phyloP scores from a whole-genome alignment of 2,797 vertebrate genomes.

The Synaphobranchus kaupii region DNA sequence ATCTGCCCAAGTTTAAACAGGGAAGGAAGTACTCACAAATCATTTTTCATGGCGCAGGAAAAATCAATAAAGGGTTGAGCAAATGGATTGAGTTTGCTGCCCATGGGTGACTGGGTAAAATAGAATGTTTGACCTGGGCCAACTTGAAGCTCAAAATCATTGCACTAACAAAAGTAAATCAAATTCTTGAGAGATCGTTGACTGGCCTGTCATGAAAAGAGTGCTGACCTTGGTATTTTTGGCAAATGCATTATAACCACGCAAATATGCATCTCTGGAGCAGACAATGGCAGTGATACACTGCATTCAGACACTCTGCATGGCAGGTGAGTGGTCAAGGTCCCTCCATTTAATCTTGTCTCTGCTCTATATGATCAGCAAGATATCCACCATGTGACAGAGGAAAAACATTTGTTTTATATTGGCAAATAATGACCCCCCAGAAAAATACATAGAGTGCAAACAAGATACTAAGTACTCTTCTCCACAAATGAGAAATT shows the following conservation, averaged over 20 bases:
- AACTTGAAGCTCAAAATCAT: conserved; percentile 36
- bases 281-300: conserved; percentile 16
- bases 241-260: conserved; percentile 35
- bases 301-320: conserved; percentile 8
- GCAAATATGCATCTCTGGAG: conserved; percentile 30
- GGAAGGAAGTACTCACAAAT: conserved; percentile 60
- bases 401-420: conserved; percentile 3
- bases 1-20: conserved; percentile 63
- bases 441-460: neutral
- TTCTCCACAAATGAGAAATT: neutral
- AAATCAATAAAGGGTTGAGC: conserved; percentile 59
- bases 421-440: neutral
- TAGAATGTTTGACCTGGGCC: conserved; percentile 28
- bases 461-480: too few species aligned
- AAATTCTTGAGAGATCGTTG: conserved; percentile 21
- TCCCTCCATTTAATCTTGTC: conserved; percentile 26
- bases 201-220: conserved; percentile 24
- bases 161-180: conserved; percentile 29
- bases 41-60: conserved; percentile 58
- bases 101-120: conserved; percentile 33
- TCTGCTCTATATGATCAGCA: conserved; percentile 23
- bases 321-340: conserved; percentile 7
- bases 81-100: conserved; percentile 43
- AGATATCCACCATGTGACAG: conserved; percentile 11
- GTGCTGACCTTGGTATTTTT: conserved; percentile 33